phyloP scores from a whole-genome alignment of 2,888 invertebrate genomes.

The Thera obeliscata region DNA sequence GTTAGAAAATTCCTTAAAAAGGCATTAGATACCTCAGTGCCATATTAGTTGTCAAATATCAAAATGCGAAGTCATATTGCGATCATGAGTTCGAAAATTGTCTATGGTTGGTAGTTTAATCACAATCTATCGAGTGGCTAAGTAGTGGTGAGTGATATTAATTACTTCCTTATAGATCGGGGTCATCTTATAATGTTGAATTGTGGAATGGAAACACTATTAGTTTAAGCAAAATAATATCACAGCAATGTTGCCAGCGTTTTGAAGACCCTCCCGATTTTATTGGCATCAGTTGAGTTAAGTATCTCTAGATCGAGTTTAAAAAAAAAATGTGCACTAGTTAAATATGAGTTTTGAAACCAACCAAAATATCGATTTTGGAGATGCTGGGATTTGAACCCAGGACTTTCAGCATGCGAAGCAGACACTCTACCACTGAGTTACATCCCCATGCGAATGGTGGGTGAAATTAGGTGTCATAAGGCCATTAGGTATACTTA shows the following conservation, averaged over 20 bases:
- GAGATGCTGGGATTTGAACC: slow-evolving; percentile 87
- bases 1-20: too few species aligned
- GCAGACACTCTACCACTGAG: slow-evolving; percentile 86
- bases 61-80: slow-evolving; percentile 1
- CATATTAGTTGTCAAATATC: too few species aligned
- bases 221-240: neutral
- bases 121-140: slow-evolving; percentile 14
- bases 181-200: neutral
- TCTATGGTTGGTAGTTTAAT: slow-evolving; percentile 5
- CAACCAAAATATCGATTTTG: too few species aligned
- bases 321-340: too few species aligned
- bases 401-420: slow-evolving; percentile 88
- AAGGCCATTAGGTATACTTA: too few species aligned
- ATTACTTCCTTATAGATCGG: slow-evolving; percentile 11
- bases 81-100: slow-evolving; percentile 11
- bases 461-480: too few species aligned
- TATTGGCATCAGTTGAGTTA: too few species aligned
- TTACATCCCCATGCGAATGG: slow-evolving; percentile 70
- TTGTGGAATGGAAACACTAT: neutral
- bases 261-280: too few species aligned
- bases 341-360: too few species aligned
- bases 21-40: too few species aligned
- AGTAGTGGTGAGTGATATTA: slow-evolving; percentile 1
- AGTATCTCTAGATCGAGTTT: too few species aligned
- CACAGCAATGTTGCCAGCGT: too few species aligned